phyloP scores from a whole-genome alignment of 1,140 invertebrate genomes.

The Diorhabda carinulata region DNA sequence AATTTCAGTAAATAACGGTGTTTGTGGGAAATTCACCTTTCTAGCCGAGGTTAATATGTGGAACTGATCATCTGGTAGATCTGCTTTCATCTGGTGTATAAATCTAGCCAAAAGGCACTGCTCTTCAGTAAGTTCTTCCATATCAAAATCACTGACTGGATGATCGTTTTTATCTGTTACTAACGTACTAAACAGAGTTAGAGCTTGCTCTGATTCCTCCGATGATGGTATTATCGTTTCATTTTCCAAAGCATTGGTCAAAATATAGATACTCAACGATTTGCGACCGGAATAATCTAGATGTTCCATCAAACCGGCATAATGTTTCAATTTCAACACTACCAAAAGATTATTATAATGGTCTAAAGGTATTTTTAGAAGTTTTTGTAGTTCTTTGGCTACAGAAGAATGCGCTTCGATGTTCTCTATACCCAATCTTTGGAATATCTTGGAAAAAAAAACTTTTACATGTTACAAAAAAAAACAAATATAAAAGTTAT shows the following conservation, averaged over 20 bases:
- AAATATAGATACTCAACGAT: constrained; percentile 80
- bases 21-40: constrained; percentile 54
- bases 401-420: constrained; percentile 78
- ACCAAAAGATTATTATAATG: constrained; percentile 91
- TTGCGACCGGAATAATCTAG: constrained; percentile 89
- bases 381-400: constrained; percentile 85
- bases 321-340: constrained; percentile 79
- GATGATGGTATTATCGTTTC: constrained; percentile 84
- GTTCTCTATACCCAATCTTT: constrained; percentile 48
- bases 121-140: constrained; percentile 96
- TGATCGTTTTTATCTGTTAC: constrained; percentile 84
- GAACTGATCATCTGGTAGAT: constrained; percentile 89
- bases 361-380: constrained; percentile 92
- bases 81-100: constrained; percentile 85
- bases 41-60: constrained; percentile 82
- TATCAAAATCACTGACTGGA: constrained; percentile 64
- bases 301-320: constrained; percentile 77
- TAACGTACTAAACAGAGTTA: constrained; percentile 70
- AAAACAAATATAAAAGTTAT: too few relatives aligned
- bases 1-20: background rate
- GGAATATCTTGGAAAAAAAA: constrained; percentile 39
- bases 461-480: background rate
- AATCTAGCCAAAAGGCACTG: constrained; percentile 87
- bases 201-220: constrained; percentile 60
- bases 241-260: constrained; percentile 84